Percentiles rank a stretch among this genome's conserved stretches.
Conservation (phyloP, 1,140 invertebrate species). For the Neomicropteryx cornuta region DNA sequence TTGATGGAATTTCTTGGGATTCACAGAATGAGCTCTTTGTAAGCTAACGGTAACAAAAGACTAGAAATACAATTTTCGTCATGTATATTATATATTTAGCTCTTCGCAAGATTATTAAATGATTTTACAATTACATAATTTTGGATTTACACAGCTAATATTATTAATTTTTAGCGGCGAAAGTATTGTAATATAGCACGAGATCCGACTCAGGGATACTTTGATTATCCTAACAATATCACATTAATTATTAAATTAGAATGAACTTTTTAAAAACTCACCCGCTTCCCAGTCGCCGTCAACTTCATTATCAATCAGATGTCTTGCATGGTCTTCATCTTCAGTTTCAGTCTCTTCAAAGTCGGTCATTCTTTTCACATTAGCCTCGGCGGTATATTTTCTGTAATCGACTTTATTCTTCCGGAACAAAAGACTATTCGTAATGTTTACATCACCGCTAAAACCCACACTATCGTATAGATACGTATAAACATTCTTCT, state of each 20-base stretch:
- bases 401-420: conserved; percentile 52
- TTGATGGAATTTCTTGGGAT: no score
- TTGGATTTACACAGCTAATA: no score
- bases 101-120: no score
- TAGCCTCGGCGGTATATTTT: conserved; percentile 35
- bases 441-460: conserved; percentile 52
- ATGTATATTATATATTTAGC: no score
- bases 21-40: no score
- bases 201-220: no score
- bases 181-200: no score
- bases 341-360: conserved; percentile 20
- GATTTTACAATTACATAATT: no score
- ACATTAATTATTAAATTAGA: background rate
- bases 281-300: conserved; percentile 28
- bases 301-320: conserved; percentile 27
- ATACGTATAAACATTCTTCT: conserved; percentile 61
- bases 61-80: no score
- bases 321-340: conserved; percentile 24
- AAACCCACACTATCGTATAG: conserved; percentile 51
- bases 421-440: conserved; percentile 55
- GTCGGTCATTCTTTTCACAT: conserved; percentile 30
- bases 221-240: no score
- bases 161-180: no score
- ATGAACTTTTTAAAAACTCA: conserved; percentile 16
- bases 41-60: no score